phyloP scores from a whole-genome alignment of 2,888 invertebrate species.

The Ochropleura leucogaster region DNA sequence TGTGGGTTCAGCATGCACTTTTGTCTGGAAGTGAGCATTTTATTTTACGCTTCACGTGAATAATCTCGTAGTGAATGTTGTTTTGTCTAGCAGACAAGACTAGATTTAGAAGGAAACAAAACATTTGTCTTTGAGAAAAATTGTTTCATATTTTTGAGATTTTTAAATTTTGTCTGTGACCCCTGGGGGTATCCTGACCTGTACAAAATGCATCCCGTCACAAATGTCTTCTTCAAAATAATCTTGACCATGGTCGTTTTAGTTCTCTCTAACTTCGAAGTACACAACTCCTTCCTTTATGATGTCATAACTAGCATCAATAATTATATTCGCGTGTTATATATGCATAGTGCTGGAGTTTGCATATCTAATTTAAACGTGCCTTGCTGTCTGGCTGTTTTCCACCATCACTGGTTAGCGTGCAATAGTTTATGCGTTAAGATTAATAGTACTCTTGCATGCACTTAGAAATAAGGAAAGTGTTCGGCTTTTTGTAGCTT shows the following conservation, averaged over 20 bases:
- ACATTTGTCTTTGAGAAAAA: constrained; percentile 1
- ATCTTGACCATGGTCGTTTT: background rate
- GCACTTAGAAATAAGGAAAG: constrained; percentile 21
- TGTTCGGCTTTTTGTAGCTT: constrained; percentile 8
- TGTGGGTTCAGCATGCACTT: constrained; percentile 20
- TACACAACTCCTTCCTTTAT: background rate
- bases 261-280: background rate
- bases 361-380: constrained; percentile 51
- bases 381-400: constrained; percentile 43
- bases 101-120: constrained; percentile 14
- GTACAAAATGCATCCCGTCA: background rate
- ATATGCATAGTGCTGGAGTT: constrained; percentile 30
- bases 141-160: background rate
- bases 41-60: constrained; percentile 34
- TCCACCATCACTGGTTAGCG: background rate
- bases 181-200: background rate
- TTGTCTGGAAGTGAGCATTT: constrained; percentile 36
- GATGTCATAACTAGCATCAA: constrained; percentile 8
- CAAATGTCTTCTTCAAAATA: background rate
- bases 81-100: constrained; percentile 26
- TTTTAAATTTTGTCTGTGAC: background rate
- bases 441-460: constrained; percentile 32
- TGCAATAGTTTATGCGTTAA: constrained; percentile 33
- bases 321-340: constrained; percentile 21
- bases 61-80: constrained; percentile 22